Percentiles rank a stretch among this genome's conserved stretches.
Evolutionary conservation across 35 echinoderm and acorn worm species (phyloP).

Genomic region (Nesometra sesokonis): DNA sequence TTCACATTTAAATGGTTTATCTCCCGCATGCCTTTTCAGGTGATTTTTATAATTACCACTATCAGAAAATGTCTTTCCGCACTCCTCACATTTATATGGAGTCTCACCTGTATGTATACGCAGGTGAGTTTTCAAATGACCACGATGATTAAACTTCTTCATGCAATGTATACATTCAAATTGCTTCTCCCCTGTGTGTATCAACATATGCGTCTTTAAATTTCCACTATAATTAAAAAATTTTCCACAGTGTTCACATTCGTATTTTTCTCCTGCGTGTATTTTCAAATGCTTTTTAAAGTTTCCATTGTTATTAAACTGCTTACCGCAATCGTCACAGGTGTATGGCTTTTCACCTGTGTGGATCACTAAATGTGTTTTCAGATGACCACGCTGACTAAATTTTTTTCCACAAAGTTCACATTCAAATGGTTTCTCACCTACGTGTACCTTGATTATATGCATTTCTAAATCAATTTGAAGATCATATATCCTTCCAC

Average conservation of each 20-base stretch:
- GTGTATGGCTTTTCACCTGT: slow-evolving; percentile 48
- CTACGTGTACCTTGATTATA: slow-evolving; percentile 32
- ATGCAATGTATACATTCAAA: no score
- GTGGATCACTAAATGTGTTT: slow-evolving; percentile 33
- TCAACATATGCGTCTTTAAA: no score
- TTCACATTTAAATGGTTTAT: background rate
- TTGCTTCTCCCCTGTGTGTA: no score
- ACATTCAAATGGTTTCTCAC: slow-evolving; percentile 39
- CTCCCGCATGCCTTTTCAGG: background rate
- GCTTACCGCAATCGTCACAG: slow-evolving; percentile 21
- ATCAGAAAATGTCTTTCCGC: background rate
- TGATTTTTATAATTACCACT: background rate
- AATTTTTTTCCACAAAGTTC: slow-evolving; percentile 40
- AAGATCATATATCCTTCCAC: no score
- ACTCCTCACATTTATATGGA: background rate
- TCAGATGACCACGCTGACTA: slow-evolving; percentile 37
- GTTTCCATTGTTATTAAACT: background rate
- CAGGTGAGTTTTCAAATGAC: background rate
- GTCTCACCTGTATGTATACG: background rate
- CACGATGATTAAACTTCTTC: background rate
- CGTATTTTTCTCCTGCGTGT: no score
- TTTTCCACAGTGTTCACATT: no score
- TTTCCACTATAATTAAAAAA: no score
- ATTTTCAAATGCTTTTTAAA: no score
- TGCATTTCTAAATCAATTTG: slow-evolving; percentile 18